Evolutionary conservation across 2,888 invertebrate genomes (phyloP), one percentile per base, ranked within the genome.

Genomic region (Epirrhoe tristata): DNA sequence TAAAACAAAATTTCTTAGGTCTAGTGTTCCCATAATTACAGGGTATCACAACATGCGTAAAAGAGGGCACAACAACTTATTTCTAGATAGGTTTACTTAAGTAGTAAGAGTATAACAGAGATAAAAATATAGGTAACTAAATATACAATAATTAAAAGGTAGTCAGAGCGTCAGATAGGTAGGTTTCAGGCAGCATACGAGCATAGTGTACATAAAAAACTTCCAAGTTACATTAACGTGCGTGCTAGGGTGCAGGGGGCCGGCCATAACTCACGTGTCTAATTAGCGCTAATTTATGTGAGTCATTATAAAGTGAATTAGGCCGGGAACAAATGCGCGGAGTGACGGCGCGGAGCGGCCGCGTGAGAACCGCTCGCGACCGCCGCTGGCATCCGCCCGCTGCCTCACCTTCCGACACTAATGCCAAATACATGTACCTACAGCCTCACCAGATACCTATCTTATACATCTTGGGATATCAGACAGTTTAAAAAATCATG

Each of bases 251-350:
- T 32, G 39, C 14, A n/a, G 55, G 7, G 36, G 36, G 16, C 8
- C 58, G 51, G 34, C 59, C 58, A 66, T 70, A 67, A 67, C 66
- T 70, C 72, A 68, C 62, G 39, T 64, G 53, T 67, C 73, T 81
- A 79, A 81, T 81, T 81, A 81, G 73, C 68, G 71, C 73, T 78
- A 74, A 81, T 80, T 80, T 80, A 81, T 78, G 71, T 70, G 60
- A 66, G 66, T 70, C 71, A 71, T 76, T 78, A 68, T 70, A 63
- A 64, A 71, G 67, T 70, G 74, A 73, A 74, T 73, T 75, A 75
- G 73, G 64, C 56, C 64, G 50, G 34, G 57, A 60, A 69, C 65
- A 67, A 55, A 66, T 65, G 64, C 59, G 51, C 67, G 17, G 17
- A 31, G 60, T 61, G 52, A 53, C 43, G 43, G 48, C 59, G 46